Evolutionary conservation across 2,113 vertebrate species (phyloP).

Genomic region (Muntiacus muntjak): DNA sequence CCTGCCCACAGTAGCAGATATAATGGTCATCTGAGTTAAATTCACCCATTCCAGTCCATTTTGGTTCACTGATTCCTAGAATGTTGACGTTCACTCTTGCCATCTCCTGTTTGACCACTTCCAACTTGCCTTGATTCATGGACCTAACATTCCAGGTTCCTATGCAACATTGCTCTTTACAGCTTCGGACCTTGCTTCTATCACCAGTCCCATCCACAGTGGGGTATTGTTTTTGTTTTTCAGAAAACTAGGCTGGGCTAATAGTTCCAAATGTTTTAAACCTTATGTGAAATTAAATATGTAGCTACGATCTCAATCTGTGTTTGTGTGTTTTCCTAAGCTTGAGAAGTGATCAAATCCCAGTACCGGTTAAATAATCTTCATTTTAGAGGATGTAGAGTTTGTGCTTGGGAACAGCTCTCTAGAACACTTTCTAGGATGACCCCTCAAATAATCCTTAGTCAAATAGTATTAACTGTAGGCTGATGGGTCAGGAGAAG

Average conservation of each 20-base stretch:
- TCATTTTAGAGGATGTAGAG: not conserved
- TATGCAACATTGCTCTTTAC: not conserved
- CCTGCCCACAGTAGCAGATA: not conserved
- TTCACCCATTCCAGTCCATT: not conserved
- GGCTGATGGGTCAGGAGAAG: not conserved
- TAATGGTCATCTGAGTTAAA: not conserved
- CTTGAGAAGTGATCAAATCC: not conserved
- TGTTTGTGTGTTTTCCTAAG: not conserved
- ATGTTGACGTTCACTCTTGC: not conserved
- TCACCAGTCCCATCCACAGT: not conserved
- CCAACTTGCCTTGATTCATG: not conserved
- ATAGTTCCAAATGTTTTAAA: not conserved
- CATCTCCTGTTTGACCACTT: not conserved
- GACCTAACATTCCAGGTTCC: not conserved
- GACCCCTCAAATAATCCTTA: not conserved
- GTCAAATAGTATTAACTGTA: not conserved
- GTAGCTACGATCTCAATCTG: not conserved
- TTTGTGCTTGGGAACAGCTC: not conserved
- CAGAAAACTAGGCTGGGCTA: not conserved
- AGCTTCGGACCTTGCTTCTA: rapidly evolving
- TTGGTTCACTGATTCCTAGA: not conserved
- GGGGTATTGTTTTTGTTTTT: not conserved
- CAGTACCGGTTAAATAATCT: not conserved
- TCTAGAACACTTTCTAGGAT: not conserved
- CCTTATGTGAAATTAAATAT: not conserved